Percentiles rank a stretch among this genome's conserved stretches.
These are phyloP conservation scores for Pachycephala philippinensis DNA, from an alignment of 2,113 vertebrate species.

Conservation along the genomic window DNA sequence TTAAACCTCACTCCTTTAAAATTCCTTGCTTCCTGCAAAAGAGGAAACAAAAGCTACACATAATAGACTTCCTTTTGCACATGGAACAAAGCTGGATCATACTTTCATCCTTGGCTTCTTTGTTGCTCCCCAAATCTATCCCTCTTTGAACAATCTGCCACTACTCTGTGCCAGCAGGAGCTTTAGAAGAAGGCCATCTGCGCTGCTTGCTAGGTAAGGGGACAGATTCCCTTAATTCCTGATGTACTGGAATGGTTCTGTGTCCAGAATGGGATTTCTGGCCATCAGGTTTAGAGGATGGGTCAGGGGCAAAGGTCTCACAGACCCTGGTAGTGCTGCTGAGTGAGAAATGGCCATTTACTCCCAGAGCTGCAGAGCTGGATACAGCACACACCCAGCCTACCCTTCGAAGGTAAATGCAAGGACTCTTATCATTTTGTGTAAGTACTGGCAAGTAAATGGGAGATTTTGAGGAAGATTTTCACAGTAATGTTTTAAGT, in stretches of 20 bases:
- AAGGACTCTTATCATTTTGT: fast-evolving
- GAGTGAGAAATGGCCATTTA: not conserved
- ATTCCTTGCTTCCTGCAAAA: not conserved
- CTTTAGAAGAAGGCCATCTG: not conserved
- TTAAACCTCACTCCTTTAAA: conserved; percentile 5
- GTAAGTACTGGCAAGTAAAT: not conserved
- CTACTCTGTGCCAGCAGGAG: not conserved
- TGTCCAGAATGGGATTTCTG: not conserved
- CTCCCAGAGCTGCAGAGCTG: not conserved
- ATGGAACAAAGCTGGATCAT: not conserved
- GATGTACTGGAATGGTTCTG: not conserved
- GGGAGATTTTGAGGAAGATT: not conserved
- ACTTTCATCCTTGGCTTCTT: conserved; percentile 18
- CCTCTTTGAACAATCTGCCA: not conserved
- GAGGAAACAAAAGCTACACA: not conserved
- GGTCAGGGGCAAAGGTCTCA: not conserved
- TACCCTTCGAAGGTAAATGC: not conserved
- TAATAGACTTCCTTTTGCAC: not conserved
- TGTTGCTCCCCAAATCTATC: not conserved
- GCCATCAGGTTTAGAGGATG: not conserved
- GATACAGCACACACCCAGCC: not conserved
- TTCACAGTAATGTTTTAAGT: not conserved
- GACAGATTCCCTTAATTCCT: not conserved
- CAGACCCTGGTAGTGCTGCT: not conserved
- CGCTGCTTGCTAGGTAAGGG: not conserved